Evolutionary conservation across 2,797 vertebrate genomes (phyloP), one percentile per base, ranked within the genome.

Genomic region (Tadarida brasiliensis): DNA sequence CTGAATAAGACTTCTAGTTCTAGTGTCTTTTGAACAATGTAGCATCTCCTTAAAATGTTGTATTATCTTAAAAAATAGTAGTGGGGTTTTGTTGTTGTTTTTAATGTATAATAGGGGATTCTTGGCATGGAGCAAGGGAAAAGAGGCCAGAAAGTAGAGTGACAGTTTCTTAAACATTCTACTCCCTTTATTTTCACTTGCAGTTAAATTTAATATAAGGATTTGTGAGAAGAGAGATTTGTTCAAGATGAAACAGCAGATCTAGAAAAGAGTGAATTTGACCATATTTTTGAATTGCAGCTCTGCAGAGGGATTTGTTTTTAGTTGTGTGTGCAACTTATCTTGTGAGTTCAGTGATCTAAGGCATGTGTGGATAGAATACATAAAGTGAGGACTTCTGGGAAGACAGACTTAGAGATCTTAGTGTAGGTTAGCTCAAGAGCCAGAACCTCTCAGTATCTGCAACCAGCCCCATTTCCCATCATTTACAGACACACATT

Each of bases 161-260:
- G 44, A 24, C 28, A 80, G 44, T 70, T 76, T 95, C 61, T 85
- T 91, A 78, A 91, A 78, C 28, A 49, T 93, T 90, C 35, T 91
- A 3, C 10, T 85, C 5, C 26, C 39, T 91, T 30, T 85, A 15
- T 91, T 30, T 92, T 94, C 30, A 56, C 57, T 92, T 88, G 35
- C 3, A 80, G 2, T 74, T 71, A 39, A 15, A 65, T 65, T 65
- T 9, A 65, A 65, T 65, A 65, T n/a, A n/a, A 65, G 33, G 16
- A 47, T 71, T 94, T 89, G 63, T 91, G 68, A 86, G 83, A 71
- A 88, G 82, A 92, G 14, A 88, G 67, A 56, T 91, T 91, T 71
- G n/a, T 74, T 71, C 59, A 71, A 76, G 77, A 70, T 91, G 28
- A 54, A 90, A 91, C 44, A 83, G 35, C 68, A 89, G 51, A 71